A percentile compares a stretch with the other conserved stretches of the same genome.
Conservation (phyloP, 2,113 vertebrate species). For the Stomatorhinus ivindoensis region DNA sequence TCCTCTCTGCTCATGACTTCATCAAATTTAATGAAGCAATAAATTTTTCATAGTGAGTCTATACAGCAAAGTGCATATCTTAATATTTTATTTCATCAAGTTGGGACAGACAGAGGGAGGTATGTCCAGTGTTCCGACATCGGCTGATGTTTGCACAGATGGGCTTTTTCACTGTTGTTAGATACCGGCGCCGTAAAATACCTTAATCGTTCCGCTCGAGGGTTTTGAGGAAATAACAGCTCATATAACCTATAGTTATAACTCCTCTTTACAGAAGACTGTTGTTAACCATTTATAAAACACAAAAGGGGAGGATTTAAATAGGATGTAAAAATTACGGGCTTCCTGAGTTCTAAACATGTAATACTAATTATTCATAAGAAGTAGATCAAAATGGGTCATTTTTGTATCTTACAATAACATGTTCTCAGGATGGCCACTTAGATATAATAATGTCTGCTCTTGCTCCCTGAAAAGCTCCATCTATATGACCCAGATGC, state of each 20-base stretch:
- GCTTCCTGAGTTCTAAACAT: too few relatives aligned
- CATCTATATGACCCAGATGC: neutral
- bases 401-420: neutral
- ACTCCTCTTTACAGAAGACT: neutral
- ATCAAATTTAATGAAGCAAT: constrained; percentile 71
- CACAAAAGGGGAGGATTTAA: neutral
- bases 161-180: neutral
- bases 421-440: neutral
- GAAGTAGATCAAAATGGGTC: neutral
- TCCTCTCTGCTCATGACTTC: constrained; percentile 56
- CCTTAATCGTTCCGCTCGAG: neutral
- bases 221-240: neutral
- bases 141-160: constrained; percentile 11
- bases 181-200: neutral
- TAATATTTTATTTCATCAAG: constrained; percentile 57
- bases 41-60: constrained; percentile 65
- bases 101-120: constrained; percentile 39
- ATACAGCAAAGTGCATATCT: constrained; percentile 62
- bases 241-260: neutral
- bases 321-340: neutral
- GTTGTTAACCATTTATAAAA: neutral
- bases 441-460: neutral
- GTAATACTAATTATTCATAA: neutral
- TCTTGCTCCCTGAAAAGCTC: neutral
- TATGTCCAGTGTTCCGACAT: constrained; percentile 41